Evolutionary conservation across 2,113 vertebrate genomes (phyloP).

Genomic region (Nothocercus nigrocapillus): DNA sequence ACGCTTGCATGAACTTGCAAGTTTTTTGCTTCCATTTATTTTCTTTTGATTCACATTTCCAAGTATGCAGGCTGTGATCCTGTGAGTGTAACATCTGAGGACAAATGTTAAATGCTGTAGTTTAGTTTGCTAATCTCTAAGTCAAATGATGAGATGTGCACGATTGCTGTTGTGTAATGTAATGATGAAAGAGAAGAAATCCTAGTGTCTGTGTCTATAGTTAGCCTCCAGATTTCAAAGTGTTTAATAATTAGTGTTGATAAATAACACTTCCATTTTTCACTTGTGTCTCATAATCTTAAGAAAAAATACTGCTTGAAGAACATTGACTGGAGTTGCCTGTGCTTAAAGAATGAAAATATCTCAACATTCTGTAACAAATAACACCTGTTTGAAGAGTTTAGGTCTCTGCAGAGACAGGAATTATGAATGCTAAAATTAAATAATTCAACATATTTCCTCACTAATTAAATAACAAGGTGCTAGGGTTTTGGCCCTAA

Average conservation of each 20-base stretch:
- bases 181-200: background rate
- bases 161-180: background rate
- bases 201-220: background rate
- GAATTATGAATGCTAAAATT: background rate
- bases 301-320: background rate
- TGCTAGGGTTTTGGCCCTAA: background rate
- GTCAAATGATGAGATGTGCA: background rate
- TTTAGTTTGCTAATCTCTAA: background rate
- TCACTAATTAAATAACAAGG: background rate
- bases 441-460: background rate
- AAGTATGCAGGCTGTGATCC: background rate
- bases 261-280: background rate
- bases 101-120: background rate
- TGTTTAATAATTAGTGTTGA: background rate
- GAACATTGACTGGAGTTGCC: background rate
- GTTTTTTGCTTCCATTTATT: background rate
- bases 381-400: background rate
- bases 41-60: background rate
- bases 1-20: background rate
- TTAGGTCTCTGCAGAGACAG: background rate
- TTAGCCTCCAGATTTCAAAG: fast-evolving
- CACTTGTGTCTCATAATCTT: no score
- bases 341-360: background rate
- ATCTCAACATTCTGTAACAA: background rate
- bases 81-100: background rate